Conservation (phyloP, 2,113 vertebrate genomes). For the Paedocypris sp. region DNA sequence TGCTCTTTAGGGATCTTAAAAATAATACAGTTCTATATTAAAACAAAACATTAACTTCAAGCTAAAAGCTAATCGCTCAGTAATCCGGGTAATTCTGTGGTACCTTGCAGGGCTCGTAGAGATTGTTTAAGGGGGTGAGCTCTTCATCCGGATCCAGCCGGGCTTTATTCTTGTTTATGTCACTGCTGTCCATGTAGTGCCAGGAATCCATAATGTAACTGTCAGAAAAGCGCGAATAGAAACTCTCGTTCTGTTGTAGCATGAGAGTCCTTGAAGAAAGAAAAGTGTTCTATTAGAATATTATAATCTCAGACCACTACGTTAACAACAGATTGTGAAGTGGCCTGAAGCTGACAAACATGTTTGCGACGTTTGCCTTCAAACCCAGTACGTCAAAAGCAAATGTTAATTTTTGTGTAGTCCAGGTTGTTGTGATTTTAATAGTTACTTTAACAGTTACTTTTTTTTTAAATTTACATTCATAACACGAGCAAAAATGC, state of each 20-base stretch:
- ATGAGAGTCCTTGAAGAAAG: conserved; percentile 68
- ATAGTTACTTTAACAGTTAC: no score
- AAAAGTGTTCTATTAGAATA: background rate
- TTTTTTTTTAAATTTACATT: no score
- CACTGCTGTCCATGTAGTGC: conserved; percentile 73
- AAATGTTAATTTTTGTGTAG: no score
- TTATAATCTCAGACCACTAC: background rate
- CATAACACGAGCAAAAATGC: background rate
- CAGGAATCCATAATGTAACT: conserved; percentile 78
- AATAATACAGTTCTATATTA: background rate
- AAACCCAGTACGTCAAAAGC: no score
- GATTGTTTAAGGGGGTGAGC: conserved; percentile 71
- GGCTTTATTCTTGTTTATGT: conserved; percentile 74
- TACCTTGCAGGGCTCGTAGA: conserved; percentile 84
- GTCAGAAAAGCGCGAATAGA: conserved; percentile 72
- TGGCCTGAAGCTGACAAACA: background rate
- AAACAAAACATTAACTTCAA: no score
- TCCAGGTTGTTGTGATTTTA: no score
- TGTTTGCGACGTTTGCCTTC: no score
- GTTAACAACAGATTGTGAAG: background rate
- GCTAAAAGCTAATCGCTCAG: no score
- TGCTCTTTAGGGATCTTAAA: conserved; percentile 78
- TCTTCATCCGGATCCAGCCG: conserved; percentile 78
- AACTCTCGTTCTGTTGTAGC: conserved; percentile 81
- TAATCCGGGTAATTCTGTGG: background rate